A percentile compares a stretch with the other conserved stretches of the same genome.
phyloP scores from a whole-genome alignment of 2,797 vertebrate species.

The Enteromius anoplus region DNA sequence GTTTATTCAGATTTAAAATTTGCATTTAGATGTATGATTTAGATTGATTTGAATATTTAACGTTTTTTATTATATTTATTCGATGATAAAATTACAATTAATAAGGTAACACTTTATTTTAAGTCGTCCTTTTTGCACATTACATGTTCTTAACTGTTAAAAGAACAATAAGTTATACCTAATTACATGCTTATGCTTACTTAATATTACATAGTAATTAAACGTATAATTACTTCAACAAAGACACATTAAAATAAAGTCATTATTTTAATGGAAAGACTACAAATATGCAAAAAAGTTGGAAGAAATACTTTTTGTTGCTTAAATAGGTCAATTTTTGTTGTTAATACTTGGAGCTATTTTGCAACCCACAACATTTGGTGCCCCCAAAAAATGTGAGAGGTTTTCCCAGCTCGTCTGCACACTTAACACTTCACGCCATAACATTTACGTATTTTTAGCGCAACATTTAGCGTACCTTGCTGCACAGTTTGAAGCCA shows the following conservation, averaged over 20 bases:
- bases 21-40: background rate
- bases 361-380: background rate
- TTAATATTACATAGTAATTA: background rate
- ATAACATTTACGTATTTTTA: slow-evolving; percentile 27
- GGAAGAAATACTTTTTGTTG: background rate
- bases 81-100: background rate
- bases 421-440: slow-evolving; percentile 15
- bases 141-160: background rate
- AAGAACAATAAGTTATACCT: background rate
- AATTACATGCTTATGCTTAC: background rate
- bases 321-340: background rate
- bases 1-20: background rate
- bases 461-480: slow-evolving; percentile 11
- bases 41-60: background rate
- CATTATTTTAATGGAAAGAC: background rate
- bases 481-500: slow-evolving; percentile 29
- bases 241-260: background rate
- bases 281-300: too few relatives aligned
- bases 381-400: background rate
- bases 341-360: background rate
- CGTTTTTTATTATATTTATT: too few relatives aligned
- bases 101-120: background rate
- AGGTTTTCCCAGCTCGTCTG: background rate
- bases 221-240: background rate
- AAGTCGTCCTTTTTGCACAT: background rate